Evolutionary conservation across 2,888 invertebrate species (phyloP), one percentile per base, ranked within the genome.

Genomic region (Eupithecia exiguata): DNA sequence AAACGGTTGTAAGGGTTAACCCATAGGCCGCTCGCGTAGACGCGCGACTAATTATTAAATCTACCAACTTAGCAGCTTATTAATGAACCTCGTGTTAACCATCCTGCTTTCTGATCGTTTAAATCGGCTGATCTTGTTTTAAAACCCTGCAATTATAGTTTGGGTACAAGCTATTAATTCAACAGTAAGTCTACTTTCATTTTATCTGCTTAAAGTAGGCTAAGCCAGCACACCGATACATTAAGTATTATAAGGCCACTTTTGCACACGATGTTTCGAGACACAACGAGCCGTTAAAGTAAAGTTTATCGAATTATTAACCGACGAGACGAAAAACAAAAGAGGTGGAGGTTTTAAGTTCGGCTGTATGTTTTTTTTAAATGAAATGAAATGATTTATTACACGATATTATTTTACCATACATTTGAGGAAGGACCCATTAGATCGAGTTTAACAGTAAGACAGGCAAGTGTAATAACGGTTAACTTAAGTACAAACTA

Each of bases 141-240:
- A 49, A 53, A 58, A 58, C 25, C 58, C 58, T 58, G 58, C 58
- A 58, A 58, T 58, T 58, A 58, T 25, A 58, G 5, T 58, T 5
- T 58, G 58, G 14, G 5, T 58, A 58, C 58, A 58, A 25, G 58
- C 58, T 70, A 69, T 43, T 66, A 62, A 74, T 70, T 67, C 70
- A 70, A 66, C 25, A 69, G 40, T 46, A 69, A n/a, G 40, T 72
- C 70, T 58, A 72, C 75, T 75, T 75, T 75, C 75, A 21, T 72
- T 74, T 74, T 62, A 72, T 68, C 72, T 68, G 63, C 61, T 70
- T 25, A 30, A 75, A 75, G 75, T 72, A 70, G 75, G 75, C 70
- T 75, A 70, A 72, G 65, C 63, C 70, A 72, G 35, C 68, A 35
- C 63, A 58, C 36, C 30, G 58, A 35, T 70, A 68, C 63, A 46